phyloP scores from a whole-genome alignment of 1,140 invertebrate genomes.

The Oscheius sp. region DNA sequence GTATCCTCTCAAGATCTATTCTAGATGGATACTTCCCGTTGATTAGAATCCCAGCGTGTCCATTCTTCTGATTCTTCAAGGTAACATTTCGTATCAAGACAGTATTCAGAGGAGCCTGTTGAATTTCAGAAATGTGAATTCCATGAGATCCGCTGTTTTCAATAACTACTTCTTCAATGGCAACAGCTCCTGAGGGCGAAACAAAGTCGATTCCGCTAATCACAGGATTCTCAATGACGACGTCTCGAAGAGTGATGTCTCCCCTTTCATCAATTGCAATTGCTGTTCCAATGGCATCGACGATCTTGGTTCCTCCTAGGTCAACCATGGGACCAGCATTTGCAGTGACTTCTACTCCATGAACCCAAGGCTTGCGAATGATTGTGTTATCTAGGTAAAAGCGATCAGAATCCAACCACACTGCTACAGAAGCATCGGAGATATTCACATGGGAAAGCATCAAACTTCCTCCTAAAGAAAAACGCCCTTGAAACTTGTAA shows the following conservation, averaged over 20 bases:
- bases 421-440: not conserved
- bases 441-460: not conserved
- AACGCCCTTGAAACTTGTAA: not conserved
- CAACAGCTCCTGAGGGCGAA: conserved; percentile 14
- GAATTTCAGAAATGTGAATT: conserved; percentile 27
- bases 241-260: conserved; percentile 4
- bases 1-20: conserved; percentile 1
- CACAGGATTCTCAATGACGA: conserved; percentile 1
- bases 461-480: not conserved
- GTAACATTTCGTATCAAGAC: conserved; percentile 9
- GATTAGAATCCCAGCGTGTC: conserved; percentile 18
- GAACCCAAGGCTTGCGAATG: conserved; percentile 5
- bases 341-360: conserved; percentile 17
- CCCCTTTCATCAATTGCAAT: conserved; percentile 16
- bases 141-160: conserved; percentile 17
- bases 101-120: conserved; percentile 7
- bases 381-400: conserved; percentile 5
- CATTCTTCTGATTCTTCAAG: conserved; percentile 4
- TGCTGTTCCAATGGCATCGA: conserved; percentile 18
- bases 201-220: conserved; percentile 21
- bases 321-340: conserved; percentile 15
- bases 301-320: conserved; percentile 11
- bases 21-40: conserved; percentile 13
- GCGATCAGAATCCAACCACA: conserved; percentile 26
- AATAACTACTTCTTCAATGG: not conserved